These are phyloP conservation scores for Motacilla alba DNA, from an alignment of 2,113 vertebrate genomes.

Conservation along the genomic window DNA sequence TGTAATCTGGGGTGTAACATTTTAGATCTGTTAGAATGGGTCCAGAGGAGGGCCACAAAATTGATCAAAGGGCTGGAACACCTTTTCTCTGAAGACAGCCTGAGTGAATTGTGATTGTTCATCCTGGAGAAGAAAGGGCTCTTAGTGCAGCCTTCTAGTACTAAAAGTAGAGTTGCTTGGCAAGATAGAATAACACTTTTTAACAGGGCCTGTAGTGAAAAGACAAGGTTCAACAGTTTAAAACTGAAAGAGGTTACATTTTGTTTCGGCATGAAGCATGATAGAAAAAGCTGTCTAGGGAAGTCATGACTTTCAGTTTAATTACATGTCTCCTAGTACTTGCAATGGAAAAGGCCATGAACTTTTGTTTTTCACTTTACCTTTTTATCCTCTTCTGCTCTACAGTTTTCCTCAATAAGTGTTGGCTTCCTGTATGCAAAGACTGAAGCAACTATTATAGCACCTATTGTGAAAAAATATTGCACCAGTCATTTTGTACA, in stretches of 20 bases:
- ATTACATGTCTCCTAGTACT: neutral
- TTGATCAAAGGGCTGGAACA: neutral
- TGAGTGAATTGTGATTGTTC: neutral
- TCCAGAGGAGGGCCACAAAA: neutral
- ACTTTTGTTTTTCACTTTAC: neutral
- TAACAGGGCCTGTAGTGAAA: neutral
- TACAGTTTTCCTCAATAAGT: neutral
- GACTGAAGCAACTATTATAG: neutral
- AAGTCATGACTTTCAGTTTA: neutral
- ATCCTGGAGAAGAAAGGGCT: neutral
- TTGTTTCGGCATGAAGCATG: neutral
- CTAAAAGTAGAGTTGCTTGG: neutral
- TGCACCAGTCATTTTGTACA: neutral
- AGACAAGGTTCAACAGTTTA: neutral
- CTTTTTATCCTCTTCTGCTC: neutral
- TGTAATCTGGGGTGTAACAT: neutral
- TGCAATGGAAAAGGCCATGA: neutral
- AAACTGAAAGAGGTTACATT: neutral
- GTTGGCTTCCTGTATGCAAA: neutral
- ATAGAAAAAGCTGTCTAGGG: neutral
- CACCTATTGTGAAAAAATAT: neutral
- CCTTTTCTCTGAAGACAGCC: neutral
- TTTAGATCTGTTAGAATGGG: neutral
- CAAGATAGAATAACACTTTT: neutral
- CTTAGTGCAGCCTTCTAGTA: neutral